Evolutionary conservation across 1,140 invertebrate genomes (phyloP).

Genomic region (Nautilus pompilius): DNA sequence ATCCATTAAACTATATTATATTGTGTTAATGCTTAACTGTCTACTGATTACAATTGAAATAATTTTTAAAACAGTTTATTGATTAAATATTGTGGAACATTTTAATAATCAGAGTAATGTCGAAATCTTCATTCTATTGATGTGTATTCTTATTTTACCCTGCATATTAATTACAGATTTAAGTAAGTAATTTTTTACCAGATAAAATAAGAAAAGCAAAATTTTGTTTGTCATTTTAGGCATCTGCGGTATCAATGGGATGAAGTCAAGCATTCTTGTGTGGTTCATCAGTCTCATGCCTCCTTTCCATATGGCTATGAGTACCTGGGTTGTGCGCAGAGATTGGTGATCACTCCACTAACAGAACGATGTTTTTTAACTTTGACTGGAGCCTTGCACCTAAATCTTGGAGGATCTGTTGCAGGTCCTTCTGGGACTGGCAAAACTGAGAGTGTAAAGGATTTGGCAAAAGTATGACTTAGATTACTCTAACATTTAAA

Average conservation of each 20-base stretch:
- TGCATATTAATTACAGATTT: no score
- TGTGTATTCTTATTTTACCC: no score
- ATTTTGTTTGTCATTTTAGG: conserved; percentile 25
- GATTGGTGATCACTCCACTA: conserved; percentile 57
- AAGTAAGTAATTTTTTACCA: no score
- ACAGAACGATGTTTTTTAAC: conserved; percentile 60
- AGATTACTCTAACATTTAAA: no score
- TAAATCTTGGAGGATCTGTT: conserved; percentile 67
- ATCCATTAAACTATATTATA: no score
- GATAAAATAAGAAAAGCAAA: no score
- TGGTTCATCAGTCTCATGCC: conserved; percentile 49
- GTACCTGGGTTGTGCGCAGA: conserved; percentile 54
- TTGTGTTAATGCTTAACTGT: no score
- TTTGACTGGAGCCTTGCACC: conserved; percentile 69
- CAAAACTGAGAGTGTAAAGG: conserved; percentile 64
- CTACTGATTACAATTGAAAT: no score
- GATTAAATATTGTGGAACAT: no score
- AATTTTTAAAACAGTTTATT: no score
- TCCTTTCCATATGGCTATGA: conserved; percentile 54
- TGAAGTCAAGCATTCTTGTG: conserved; percentile 46
- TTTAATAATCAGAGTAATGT: no score
- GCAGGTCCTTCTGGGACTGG: conserved; percentile 55
- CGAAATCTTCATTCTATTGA: no score
- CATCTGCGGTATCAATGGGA: conserved; percentile 57
- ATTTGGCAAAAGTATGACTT: conserved; percentile 78